phyloP scores from a whole-genome alignment of 92 coral and sea anemone genomes.

The Pocillopora grandis region DNA sequence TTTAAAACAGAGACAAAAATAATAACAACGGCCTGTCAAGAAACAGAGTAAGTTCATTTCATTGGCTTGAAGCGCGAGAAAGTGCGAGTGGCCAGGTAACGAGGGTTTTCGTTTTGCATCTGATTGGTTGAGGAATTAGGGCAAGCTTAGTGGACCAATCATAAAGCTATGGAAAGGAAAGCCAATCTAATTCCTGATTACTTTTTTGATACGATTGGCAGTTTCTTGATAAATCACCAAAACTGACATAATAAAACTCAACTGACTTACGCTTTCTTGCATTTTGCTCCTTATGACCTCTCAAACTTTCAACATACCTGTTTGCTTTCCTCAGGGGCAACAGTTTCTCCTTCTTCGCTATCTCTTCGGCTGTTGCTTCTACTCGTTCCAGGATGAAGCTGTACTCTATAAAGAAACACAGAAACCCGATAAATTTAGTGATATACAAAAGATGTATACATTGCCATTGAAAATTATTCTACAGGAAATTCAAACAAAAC shows the following conservation, averaged over 20 bases:
- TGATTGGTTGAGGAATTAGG: too few relatives aligned
- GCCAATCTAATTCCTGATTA: too few relatives aligned
- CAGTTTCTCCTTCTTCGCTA: constrained; percentile 55
- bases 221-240: too few relatives aligned
- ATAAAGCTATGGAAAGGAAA: too few relatives aligned
- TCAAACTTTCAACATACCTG: background rate
- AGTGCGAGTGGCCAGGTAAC: background rate
- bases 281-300: background rate
- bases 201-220: too few relatives aligned
- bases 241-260: too few relatives aligned
- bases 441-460: background rate
- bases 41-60: background rate
- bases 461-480: background rate
- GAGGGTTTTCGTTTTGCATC: too few relatives aligned
- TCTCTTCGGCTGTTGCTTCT: constrained; percentile 58
- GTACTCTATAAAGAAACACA: constrained; percentile 44
- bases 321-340: constrained; percentile 7
- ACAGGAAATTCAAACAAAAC: background rate
- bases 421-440: background rate
- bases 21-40: background rate
- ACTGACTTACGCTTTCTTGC: background rate
- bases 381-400: constrained; percentile 85
- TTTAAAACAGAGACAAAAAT: too few relatives aligned
- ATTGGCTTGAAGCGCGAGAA: background rate
- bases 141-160: too few relatives aligned